Base-by-base conservation (phyloP, 2,888 invertebrate genomes). In the Carcina quercana region DNA sequence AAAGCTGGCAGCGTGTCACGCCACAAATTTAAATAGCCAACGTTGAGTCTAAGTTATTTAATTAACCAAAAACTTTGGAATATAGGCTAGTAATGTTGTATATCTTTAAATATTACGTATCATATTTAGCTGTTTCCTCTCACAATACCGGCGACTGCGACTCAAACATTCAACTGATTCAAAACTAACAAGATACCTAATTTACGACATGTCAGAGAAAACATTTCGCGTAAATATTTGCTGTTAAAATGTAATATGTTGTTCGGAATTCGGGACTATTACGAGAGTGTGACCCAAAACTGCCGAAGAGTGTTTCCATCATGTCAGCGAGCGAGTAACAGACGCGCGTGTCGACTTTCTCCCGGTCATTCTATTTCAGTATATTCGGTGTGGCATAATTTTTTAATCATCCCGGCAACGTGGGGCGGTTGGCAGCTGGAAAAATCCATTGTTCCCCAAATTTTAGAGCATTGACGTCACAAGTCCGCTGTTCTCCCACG, bases 201-300 rank as follows among this genome's bases (percentile, higher is more conserved):
- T 53, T 49, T 52, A 51, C 51, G 54, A 57, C 50, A 54, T 34
- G 35, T 43, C 43, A 49, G 49, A 53, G 48, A 47, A 50, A 53
- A 58, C 39, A 42, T 53, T 55, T 47, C 30, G 36, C 46, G 43
- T 50, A 48, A 59, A 57, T 53, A 56, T 55, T 53, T 53, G 48
- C 37, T 43, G 37, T 50, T 30, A 41, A 24, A 47, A 48, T 53
- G 46, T 55, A 39, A 44, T 43, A 45, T 58, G 51, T 58, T 34
- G 35, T 40, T 57, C 38, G 63, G 59, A 59, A 68, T 74, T 60
- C 60, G 56, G 61, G 60, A 70, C 59, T 67, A 62, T 66, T 64
- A 53, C 57, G 54, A 44, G 66, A 38, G 44, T n/a, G n/a, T 73
- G 79, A 80, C 79, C 79, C 56, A 76, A 78, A 79, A 79, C 68